Percentiles rank a stretch among this genome's conserved stretches.
phyloP scores from a whole-genome alignment of 2,888 invertebrate species.

The Plutella xylostella region DNA sequence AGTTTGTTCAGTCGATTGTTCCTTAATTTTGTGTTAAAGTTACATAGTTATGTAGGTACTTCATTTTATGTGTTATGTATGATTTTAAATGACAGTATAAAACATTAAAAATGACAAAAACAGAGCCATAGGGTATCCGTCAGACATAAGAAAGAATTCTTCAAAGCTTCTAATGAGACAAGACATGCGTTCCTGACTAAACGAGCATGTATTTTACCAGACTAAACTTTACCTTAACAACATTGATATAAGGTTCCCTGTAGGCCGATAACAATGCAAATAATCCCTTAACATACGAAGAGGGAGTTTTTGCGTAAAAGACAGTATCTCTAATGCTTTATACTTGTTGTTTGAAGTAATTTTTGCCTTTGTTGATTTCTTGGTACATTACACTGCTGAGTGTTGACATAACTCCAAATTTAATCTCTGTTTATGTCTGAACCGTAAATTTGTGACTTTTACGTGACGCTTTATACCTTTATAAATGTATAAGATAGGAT shows the following conservation, averaged over 20 bases:
- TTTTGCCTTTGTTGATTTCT: constrained; percentile 20
- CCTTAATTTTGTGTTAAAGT: no score
- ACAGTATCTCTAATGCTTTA: constrained; percentile 30
- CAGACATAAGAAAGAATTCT: background rate
- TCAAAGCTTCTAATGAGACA: background rate
- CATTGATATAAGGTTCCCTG: background rate
- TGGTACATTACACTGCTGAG: no score
- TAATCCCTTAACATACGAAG: constrained; percentile 31
- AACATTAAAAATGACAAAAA: background rate
- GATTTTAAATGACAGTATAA: no score
- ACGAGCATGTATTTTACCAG: constrained; percentile 1
- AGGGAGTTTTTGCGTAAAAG: constrained; percentile 26
- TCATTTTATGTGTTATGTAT: no score
- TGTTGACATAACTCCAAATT: no score
- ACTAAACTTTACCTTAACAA: background rate
- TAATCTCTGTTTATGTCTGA: no score
- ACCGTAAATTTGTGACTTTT: no score
- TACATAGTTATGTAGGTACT: no score
- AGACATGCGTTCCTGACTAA: constrained; percentile 1
- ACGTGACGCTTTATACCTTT: no score
- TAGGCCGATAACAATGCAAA: constrained; percentile 9
- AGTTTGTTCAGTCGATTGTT: no score
- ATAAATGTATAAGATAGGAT: no score
- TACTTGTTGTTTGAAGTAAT: constrained; percentile 32
- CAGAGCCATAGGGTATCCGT: background rate